Base-by-base conservation (phyloP, 2,888 invertebrate genomes). In the Machimus atricapillus region DNA sequence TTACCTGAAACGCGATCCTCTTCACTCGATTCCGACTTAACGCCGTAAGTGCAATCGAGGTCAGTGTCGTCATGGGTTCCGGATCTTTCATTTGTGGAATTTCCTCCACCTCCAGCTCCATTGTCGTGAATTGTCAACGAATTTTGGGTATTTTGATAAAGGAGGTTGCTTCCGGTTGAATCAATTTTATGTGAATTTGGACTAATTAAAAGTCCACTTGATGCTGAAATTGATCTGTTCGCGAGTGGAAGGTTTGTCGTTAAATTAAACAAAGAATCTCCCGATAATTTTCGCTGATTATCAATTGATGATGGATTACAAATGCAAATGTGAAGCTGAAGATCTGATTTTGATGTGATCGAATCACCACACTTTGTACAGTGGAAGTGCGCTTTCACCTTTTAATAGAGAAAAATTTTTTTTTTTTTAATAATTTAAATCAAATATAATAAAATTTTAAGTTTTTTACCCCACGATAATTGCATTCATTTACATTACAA, bases 381-480 rank as follows among this genome's bases (percentile, higher is more conserved):
- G 91, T 97, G 97, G 91, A 96, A 97, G 91, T 97, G 97, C 37
- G 95, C 93, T 90, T 95, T 95, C n/a, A 94, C 93, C 90, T 95
- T 94, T 91, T 66, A 8, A 27, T 52, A 19, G 14, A 66, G 23
- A 1, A 78, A 40, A n/a, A n/a, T n/a, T n/a, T n/a, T n/a, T n/a
- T n/a, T n/a, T 19, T n/a, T 7, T 16, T 34, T n/a, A 37, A 23
- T 74, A 8, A 16, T n/a, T 34, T 19, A n/a, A 46, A 46, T 16
- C 14, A 40, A 12, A 37, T 12, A 58, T n/a, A 81, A 86, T 52
- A 16, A 77, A 85, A 31, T 58, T 23, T 31, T 3, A 76, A 46
- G 52, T 46, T 37, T 86, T 77, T 86, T 77, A 86, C 85, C 85
- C 31, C 37, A 34, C 77, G 76, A 56, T n/a, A 76, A 27, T 19